Evolutionary conservation across 2,888 invertebrate genomes (phyloP), one percentile per base, ranked within the genome.

Genomic region (Brachyopa scutellaris): DNA sequence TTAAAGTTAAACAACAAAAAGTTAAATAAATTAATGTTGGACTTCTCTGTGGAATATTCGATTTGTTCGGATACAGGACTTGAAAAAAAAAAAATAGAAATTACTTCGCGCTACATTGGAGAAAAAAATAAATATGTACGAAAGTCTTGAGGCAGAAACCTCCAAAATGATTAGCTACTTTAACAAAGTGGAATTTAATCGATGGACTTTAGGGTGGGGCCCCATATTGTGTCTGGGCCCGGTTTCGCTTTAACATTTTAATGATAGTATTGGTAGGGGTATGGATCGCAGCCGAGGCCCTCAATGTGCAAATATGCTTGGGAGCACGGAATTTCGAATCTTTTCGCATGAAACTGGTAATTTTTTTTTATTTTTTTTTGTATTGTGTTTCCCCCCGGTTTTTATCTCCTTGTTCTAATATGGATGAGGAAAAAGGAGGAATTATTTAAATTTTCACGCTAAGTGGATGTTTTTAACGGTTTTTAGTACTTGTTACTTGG

Each of bases 121-220:
- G 13, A 42, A 72, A 21, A 36, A 19, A 62, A 49, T 17, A 42
- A 21, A 8, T 8, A 2, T 19, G 40, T 47, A 67, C 53, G 17
- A 61, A 57, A 57, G 69, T 69, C 33, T 62, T 61, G 76, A 62
- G 49, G 69, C 29, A 33, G 62, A 69, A 69, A 51, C 69, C 57
- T 59, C 64, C 62, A 38, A 80, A 76, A 80, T 76, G 80, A 80
- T 76, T 80, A 80, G 80, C 74, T 69, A 53, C 79, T 69, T 62
- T 38, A 57, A 74, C 79, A 80, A 80, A 80, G 79, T 74, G 79
- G 79, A 80, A 80, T 80, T 80, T 80, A 80, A 80, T 80, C 74
- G 79, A 74, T 62, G 55, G 62, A 57, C 66, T 61, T 47, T 74
- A 55, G 74, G 79, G 79, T 80, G 67, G 74, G 57, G 74, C 55